Conservation (phyloP, 2,113 vertebrate genomes). For the Pseudonaja textilis region DNA sequence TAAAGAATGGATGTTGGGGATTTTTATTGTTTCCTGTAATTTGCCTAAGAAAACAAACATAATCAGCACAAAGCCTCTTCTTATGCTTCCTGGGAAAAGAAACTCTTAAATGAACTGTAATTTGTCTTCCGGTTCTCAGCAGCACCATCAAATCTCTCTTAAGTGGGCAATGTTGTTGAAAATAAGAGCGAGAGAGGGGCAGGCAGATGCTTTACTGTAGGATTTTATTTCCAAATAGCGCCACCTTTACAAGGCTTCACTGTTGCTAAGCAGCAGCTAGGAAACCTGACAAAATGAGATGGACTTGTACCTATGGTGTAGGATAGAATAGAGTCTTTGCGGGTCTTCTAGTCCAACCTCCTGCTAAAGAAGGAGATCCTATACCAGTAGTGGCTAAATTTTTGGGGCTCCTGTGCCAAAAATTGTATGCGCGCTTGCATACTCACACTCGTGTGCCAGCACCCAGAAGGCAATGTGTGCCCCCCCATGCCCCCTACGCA, state of each 20-base stretch:
- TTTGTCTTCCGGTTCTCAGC: background rate
- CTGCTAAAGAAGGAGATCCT: background rate
- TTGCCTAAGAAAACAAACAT: background rate
- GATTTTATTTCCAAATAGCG: background rate
- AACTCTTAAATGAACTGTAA: slow-evolving; percentile 6
- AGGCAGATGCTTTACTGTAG: background rate
- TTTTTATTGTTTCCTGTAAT: background rate
- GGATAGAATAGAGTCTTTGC: background rate
- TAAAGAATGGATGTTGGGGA: background rate
- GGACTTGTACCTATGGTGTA: background rate
- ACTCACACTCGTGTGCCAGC: no score
- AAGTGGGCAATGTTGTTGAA: background rate
- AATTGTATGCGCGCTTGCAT: no score
- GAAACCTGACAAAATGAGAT: background rate
- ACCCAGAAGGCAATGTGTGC: no score
- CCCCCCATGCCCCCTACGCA: no score
- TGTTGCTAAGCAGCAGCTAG: background rate
- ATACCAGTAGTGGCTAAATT: background rate
- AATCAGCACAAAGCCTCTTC: background rate
- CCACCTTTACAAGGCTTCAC: background rate
- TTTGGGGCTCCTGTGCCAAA: no score
- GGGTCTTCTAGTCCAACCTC: background rate
- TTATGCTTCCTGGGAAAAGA: background rate
- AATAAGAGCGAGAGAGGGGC: background rate
- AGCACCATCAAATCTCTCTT: background rate